A percentile compares a stretch with the other conserved stretches of the same genome.
Evolutionary conservation across 1,140 invertebrate species (phyloP).

Genomic region (Spodoptera frugiperda): DNA sequence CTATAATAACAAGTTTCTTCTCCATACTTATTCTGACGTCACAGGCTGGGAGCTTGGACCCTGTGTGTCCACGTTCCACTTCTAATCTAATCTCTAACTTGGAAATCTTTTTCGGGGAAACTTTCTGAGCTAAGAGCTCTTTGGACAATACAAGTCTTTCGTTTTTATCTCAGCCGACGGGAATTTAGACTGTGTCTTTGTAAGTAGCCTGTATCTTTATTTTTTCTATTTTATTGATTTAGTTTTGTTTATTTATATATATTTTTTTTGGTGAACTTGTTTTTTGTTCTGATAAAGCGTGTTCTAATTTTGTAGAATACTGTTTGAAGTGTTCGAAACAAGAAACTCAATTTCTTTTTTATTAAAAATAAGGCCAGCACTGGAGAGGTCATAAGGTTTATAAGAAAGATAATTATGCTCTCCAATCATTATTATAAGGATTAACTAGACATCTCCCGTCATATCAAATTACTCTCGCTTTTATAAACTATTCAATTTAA

Average conservation of each 20-base stretch:
- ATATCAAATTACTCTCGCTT: too few species aligned
- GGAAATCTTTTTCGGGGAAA: conserved; percentile 43
- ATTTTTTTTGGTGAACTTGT: not conserved
- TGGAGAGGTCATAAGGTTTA: too few species aligned
- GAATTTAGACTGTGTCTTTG: conserved; percentile 10
- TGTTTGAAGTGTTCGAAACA: too few species aligned
- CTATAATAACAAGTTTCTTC: not conserved
- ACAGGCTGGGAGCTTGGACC: conserved; percentile 9
- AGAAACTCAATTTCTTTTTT: too few species aligned
- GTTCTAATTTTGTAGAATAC: too few species aligned
- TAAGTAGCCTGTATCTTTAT: not conserved
- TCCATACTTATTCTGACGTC: conserved; percentile 8
- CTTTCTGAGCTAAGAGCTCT: conserved; percentile 36
- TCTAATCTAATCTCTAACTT: conserved; percentile 39
- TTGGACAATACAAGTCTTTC: conserved; percentile 38
- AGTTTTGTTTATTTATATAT: too few species aligned
- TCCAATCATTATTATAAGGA: too few species aligned
- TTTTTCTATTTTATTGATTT: conserved; percentile 1
- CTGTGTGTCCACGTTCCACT: conserved; percentile 21
- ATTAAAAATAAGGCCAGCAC: too few species aligned
- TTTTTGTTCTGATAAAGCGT: too few species aligned
- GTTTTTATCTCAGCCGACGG: conserved; percentile 28
- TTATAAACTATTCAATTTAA: too few species aligned
- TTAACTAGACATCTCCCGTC: too few species aligned
- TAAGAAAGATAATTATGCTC: too few species aligned